Evolutionary conservation across 1,140 invertebrate species (phyloP).

Genomic region (Harlomillsia oculata): DNA sequence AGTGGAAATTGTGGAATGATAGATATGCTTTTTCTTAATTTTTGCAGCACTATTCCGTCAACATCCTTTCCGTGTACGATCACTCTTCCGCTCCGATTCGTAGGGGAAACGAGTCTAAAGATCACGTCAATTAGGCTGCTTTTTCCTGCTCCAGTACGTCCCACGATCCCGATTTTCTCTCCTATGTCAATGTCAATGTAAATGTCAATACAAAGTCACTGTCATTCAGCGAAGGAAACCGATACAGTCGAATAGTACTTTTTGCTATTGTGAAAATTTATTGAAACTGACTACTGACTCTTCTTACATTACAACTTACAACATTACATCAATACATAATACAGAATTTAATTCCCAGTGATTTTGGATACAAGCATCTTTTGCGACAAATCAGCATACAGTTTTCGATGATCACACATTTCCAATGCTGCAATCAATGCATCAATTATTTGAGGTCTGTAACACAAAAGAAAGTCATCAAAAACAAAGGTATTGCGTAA

Average conservation of each 20-base stretch:
- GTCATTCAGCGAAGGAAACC: no score
- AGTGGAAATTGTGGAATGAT: slow-evolving; percentile 93
- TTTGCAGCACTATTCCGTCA: slow-evolving; percentile 34
- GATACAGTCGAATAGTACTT: no score
- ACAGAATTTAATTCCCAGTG: no score
- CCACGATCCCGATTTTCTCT: slow-evolving; percentile 63
- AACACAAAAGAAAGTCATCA: background rate
- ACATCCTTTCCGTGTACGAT: slow-evolving; percentile 48
- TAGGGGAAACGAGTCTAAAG: slow-evolving; percentile 57
- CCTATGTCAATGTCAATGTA: no score
- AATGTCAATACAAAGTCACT: no score
- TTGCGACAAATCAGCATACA: slow-evolving; percentile 1
- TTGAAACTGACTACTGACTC: no score
- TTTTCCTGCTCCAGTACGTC: slow-evolving; percentile 63
- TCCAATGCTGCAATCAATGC: slow-evolving; percentile 3
- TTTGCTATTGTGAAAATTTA: no score
- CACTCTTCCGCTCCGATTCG: slow-evolving; percentile 51
- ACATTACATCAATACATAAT: no score
- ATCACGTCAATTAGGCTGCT: slow-evolving; percentile 64
- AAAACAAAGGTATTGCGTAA: background rate
- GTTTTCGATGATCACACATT: slow-evolving; percentile 6
- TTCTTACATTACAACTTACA: no score
- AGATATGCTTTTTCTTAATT: slow-evolving; percentile 41
- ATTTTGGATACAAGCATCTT: background rate
- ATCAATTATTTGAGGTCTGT: background rate